phyloP scores from a whole-genome alignment of 2,888 invertebrate species.

The Sicus ferrugineus region DNA sequence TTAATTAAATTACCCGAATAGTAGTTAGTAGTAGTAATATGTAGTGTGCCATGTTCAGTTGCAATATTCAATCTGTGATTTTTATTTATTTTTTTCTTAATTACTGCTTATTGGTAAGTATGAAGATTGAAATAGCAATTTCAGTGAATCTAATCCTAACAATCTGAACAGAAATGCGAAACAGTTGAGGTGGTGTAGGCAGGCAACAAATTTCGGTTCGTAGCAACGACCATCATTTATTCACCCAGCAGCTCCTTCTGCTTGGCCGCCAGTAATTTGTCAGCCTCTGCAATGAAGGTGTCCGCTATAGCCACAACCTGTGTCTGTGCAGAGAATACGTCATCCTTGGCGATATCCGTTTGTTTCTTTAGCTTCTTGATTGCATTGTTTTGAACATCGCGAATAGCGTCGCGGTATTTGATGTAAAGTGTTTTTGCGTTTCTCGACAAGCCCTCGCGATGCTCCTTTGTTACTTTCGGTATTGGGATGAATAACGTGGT shows the following conservation, averaged over 20 bases:
- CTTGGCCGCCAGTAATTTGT: conserved; percentile 73
- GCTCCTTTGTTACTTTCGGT: conserved; percentile 93
- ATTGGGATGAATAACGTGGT: conserved; percentile 87
- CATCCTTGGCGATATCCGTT: conserved; percentile 75
- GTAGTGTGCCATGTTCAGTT: too few species aligned
- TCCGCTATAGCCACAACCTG: conserved; percentile 77
- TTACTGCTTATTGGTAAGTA: not conserved
- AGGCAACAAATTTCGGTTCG: not conserved
- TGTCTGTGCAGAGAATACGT: conserved; percentile 71
- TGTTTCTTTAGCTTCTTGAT: conserved; percentile 77
- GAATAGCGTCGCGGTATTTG: conserved; percentile 79
- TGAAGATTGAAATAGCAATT: not conserved
- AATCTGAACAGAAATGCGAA: not conserved
- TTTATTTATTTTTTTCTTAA: not conserved
- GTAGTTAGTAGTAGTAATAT: too few species aligned
- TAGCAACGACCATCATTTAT: conserved; percentile 1
- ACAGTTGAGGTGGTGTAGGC: not conserved
- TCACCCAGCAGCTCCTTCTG: conserved; percentile 78
- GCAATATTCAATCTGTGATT: too few species aligned
- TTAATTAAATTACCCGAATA: too few species aligned
- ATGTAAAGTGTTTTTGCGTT: conserved; percentile 84
- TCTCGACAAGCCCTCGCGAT: conserved; percentile 86
- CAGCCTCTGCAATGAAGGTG: conserved; percentile 72
- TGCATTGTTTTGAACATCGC: conserved; percentile 77
- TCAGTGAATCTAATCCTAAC: too few species aligned